phyloP scores from a whole-genome alignment of 2,113 vertebrate genomes.

The Motacilla alba region DNA sequence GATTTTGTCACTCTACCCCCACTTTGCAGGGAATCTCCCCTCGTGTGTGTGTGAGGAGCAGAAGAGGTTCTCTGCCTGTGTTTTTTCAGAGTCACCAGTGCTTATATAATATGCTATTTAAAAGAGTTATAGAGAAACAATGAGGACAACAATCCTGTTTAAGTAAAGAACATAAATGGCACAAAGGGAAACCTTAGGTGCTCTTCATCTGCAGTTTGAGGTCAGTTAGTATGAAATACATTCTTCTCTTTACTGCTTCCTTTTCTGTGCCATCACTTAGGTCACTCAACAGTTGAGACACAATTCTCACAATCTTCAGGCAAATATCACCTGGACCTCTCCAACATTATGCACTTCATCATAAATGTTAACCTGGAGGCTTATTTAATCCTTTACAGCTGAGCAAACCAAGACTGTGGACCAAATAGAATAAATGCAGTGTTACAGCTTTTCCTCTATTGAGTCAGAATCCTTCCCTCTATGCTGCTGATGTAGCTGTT shows the following conservation, averaged over 20 bases:
- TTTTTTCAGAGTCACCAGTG: background rate
- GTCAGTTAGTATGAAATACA: background rate
- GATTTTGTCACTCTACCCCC: background rate
- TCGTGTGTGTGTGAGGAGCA: background rate
- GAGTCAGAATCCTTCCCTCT: background rate
- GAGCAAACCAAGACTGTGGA: background rate
- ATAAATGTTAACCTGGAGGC: background rate
- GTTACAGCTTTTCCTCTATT: background rate
- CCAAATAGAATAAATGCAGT: background rate
- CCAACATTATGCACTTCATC: background rate
- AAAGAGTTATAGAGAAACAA: background rate
- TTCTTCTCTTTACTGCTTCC: background rate
- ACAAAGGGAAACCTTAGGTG: background rate
- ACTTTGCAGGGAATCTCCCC: background rate
- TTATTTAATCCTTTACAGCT: constrained; percentile 19
- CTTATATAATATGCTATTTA: background rate
- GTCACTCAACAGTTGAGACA: background rate
- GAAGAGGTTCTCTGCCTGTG: background rate
- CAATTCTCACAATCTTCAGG: background rate
- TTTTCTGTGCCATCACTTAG: background rate
- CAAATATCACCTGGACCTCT: background rate
- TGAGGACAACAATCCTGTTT: background rate
- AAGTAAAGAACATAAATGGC: background rate
- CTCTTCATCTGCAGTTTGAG: background rate
- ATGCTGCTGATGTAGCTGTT: background rate